Percentiles rank a stretch among this genome's conserved stretches.
These are phyloP conservation scores for Napeogenes sylphis DNA, from an alignment of 2,888 invertebrate species.

Conservation along the genomic window DNA sequence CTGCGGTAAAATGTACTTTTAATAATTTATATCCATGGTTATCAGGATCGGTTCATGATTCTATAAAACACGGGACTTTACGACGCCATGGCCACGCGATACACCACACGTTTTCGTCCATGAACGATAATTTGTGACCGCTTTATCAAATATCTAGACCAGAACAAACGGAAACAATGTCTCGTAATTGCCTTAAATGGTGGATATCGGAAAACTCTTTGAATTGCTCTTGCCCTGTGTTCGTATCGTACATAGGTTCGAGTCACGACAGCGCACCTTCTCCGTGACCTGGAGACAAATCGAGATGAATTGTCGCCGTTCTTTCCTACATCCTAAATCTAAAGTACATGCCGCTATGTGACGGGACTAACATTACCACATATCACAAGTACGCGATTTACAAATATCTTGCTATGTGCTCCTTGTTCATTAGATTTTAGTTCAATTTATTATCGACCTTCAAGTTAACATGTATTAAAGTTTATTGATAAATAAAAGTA, in stretches of 20 bases:
- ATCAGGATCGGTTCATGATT: not conserved
- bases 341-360: conserved; percentile 44
- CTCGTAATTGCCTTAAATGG: conserved; percentile 20
- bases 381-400: conserved; percentile 43
- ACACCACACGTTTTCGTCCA: not conserved
- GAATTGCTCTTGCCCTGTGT: conserved; percentile 18
- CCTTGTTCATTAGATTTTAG: not conserved
- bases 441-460: no score
- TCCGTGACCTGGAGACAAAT: conserved; percentile 72
- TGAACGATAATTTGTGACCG: conserved; percentile 4
- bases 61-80: not conserved
- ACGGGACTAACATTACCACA: conserved; percentile 43
- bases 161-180: conserved; percentile 12
- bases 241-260: conserved; percentile 31
- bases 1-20: not conserved
- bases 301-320: conserved; percentile 70
- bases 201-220: conserved; percentile 21
- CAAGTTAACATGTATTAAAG: not conserved
- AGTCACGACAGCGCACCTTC: conserved; percentile 59
- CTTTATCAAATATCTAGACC: conserved; percentile 9
- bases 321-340: conserved; percentile 45
- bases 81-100: conserved; percentile 4
- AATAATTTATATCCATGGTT: not conserved
- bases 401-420: conserved; percentile 26
- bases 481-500: not conserved